These are phyloP conservation scores for Lineus longissimus DNA, from an alignment of 1,140 invertebrate genomes.

Conservation along the genomic window DNA sequence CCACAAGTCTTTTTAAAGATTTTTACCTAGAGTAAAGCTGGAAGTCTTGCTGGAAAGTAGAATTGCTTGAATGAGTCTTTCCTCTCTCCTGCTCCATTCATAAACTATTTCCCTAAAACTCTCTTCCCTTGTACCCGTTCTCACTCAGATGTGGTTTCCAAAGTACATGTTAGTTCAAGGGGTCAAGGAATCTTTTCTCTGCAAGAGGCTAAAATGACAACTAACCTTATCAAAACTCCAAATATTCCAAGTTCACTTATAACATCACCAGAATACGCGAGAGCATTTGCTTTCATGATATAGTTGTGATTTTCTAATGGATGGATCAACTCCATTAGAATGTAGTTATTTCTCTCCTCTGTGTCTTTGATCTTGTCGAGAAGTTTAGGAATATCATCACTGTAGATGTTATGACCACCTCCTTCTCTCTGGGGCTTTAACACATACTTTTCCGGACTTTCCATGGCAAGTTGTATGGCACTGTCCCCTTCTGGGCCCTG, in stretches of 20 bases:
- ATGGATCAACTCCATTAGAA: not conserved
- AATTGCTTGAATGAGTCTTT: not conserved
- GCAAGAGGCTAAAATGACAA: too few relatives aligned
- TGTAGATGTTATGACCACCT: slow-evolving; percentile 64
- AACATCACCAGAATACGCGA: not conserved
- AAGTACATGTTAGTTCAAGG: too few relatives aligned
- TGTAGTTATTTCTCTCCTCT: not conserved
- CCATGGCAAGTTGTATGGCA: slow-evolving; percentile 75
- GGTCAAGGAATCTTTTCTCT: too few relatives aligned
- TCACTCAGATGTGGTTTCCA: too few relatives aligned
- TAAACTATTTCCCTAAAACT: too few relatives aligned
- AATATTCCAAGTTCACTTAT: not conserved
- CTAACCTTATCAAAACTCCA: slow-evolving; percentile 1
- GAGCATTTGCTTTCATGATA: not conserved
- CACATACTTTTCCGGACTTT: slow-evolving; percentile 80
- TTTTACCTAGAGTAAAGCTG: too few relatives aligned
- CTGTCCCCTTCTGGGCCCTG: slow-evolving; percentile 72
- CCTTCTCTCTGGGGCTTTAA: slow-evolving; percentile 97
- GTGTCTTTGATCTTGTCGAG: not conserved
- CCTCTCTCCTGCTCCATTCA: not conserved
- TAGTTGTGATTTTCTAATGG: not conserved
- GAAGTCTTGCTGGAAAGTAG: not conserved
- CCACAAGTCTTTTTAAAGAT: too few relatives aligned
- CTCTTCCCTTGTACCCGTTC: too few relatives aligned
- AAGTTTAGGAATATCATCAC: not conserved